Evolutionary conservation across 2,888 invertebrate species (phyloP).

Genomic region (Barypeithes pellucidus): DNA sequence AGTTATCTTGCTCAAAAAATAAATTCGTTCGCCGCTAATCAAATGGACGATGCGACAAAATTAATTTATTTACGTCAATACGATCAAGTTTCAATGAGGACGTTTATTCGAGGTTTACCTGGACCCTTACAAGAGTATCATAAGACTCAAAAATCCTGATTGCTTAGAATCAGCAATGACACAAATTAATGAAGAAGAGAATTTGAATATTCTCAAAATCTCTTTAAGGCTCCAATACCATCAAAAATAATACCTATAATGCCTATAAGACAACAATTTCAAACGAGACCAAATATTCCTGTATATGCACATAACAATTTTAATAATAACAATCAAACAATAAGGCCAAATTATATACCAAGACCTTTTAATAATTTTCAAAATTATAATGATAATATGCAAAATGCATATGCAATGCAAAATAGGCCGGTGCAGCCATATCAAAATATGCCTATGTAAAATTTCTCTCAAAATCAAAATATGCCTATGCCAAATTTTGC

Average conservation of each 20-base stretch:
- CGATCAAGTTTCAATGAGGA: slow-evolving; percentile 6
- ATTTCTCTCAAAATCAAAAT: neutral
- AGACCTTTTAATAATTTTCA: neutral
- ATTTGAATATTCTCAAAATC: neutral
- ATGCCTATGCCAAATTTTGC: no score
- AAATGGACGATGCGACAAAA: no score
- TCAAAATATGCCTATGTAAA: neutral
- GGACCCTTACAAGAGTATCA: no score
- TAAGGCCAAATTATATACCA: neutral
- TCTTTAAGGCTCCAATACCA: neutral
- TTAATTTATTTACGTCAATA: no score
- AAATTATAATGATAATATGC: neutral
- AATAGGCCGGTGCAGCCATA: no score
- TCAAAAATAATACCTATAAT: neutral
- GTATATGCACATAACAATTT: neutral
- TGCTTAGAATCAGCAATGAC: no score
- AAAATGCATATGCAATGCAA: neutral
- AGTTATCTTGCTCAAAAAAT: no score
- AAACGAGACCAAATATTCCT: neutral
- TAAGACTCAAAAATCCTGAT: no score
- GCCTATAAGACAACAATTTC: neutral
- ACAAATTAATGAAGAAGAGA: no score
- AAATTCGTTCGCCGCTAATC: no score
- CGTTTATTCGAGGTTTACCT: neutral
- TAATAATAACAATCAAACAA: neutral